Base-by-base conservation (phyloP, 1,140 invertebrate species). In the Zaprionus africanus region DNA sequence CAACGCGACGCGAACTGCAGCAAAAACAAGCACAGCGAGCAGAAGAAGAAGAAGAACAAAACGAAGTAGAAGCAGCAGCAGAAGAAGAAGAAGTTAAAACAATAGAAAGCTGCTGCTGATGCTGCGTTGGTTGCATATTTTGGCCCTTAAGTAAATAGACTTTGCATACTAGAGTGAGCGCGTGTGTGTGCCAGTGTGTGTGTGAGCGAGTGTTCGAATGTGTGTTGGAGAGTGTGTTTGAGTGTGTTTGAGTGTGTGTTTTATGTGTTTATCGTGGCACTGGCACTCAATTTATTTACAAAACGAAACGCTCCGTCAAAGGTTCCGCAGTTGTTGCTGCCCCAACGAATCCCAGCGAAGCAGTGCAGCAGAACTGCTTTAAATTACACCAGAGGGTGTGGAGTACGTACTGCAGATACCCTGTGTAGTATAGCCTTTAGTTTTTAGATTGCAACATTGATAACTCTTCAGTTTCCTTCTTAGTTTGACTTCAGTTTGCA, bases 211-310 rank as follows among this genome's bases (percentile, higher is more conserved):
- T 57, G 46, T 56, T 24, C 46, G 59, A 28, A 59, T 68, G 19
- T 57, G 65, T 13, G 17, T 58, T 49, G 51, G 54, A 58, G 13
- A n/a, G n/a, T n/a, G n/a, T 63, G 28, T 67, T 54, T 69, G 63
- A 43, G 43, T 58, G 49, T 69, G 26, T 65, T 34, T 62, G 31
- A 46, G 57, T 19, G 24, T 68, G 67, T 58, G 26, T 49, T 61
- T 65, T 74, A 59, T 78, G 64, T 81, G 71, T 81, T 71, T 81
- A 68, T 81, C 64, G 71, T 81, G 66, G 65, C 19, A 57, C 58
- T 62, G 69, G 75, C 81, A 80, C 81, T 82, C 86, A 90, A 90
- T 90, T 85, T 91, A 91, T 91, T 88, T 91, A 80, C 75, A 70
- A 79, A 84, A 75, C 79, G 60, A 26, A 61, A 69, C 65, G 54